A percentile compares a stretch with the other conserved stretches of the same genome.
phyloP scores from a whole-genome alignment of 2,797 vertebrate species.

The Molossus alvarezi region DNA sequence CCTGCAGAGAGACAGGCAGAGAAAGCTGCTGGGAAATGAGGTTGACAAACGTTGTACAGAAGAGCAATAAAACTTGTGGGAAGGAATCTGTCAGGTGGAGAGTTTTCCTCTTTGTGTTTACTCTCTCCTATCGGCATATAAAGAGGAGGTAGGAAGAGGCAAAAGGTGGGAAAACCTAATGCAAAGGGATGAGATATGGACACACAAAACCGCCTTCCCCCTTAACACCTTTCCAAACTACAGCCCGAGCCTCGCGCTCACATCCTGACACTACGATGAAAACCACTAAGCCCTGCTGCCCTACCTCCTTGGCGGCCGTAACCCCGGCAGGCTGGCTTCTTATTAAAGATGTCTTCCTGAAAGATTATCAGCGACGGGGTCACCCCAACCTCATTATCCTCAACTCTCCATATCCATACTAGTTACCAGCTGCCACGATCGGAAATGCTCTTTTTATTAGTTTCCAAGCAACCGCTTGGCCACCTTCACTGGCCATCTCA shows the following conservation, averaged over 20 bases:
- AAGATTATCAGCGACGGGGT: not conserved
- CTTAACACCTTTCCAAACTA: not conserved
- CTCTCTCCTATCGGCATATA: not conserved
- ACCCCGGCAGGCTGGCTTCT: not conserved
- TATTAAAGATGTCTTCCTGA: not conserved
- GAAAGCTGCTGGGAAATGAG: not conserved
- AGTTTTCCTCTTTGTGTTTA: not conserved
- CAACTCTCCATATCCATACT: not conserved
- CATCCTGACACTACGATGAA: not conserved
- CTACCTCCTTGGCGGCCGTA: not conserved
- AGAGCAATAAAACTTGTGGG: not conserved
- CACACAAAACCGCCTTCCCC: not conserved
- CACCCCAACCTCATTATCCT: not conserved
- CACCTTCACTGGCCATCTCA: not conserved
- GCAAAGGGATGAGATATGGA: not conserved
- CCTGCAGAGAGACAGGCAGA: not conserved
- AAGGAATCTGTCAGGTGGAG: not conserved
- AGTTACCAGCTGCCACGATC: not conserved
- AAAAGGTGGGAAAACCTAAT: not conserved
- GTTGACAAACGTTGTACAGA: not conserved
- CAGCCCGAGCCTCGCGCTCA: not conserved
- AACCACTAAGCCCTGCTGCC: not conserved
- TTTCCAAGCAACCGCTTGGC: not conserved
- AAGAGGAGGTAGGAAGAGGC: not conserved
- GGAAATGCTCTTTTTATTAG: not conserved